Conservation (phyloP, 2,888 invertebrate species). For the Danaus chrysippus region DNA sequence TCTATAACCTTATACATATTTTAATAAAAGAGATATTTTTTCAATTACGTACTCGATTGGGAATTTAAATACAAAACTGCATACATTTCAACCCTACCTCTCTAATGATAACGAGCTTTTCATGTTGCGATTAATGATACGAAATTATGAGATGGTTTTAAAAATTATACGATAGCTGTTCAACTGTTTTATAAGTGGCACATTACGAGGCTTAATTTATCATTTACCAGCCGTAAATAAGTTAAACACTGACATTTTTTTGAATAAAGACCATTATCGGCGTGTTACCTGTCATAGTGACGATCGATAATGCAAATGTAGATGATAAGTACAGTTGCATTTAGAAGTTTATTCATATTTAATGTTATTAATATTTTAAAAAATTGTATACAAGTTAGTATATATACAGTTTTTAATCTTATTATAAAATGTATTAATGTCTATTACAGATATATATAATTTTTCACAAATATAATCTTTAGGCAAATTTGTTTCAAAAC, state of each 20-base stretch:
- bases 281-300: too few relatives aligned
- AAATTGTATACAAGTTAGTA: too few relatives aligned
- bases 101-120: slow-evolving; percentile 16
- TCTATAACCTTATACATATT: too few relatives aligned
- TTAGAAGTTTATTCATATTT: too few relatives aligned
- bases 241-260: neutral
- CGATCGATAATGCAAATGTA: neutral
- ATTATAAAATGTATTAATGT: too few relatives aligned
- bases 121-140: slow-evolving; percentile 21
- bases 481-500: too few relatives aligned
- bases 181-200: too few relatives aligned
- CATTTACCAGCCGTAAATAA: slow-evolving; percentile 16
- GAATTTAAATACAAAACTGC: neutral
- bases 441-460: too few relatives aligned
- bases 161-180: slow-evolving; percentile 10
- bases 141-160: slow-evolving; percentile 25
- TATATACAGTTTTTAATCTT: too few relatives aligned
- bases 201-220: slow-evolving; percentile 14
- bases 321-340: too few relatives aligned
- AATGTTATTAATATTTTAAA: too few relatives aligned
- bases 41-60: neutral
- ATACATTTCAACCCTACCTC: slow-evolving; percentile 14
- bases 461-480: too few relatives aligned
- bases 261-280: neutral
- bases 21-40: neutral